phyloP scores from a whole-genome alignment of 2,888 invertebrate genomes.

The Trissonchulus latispiculum region DNA sequence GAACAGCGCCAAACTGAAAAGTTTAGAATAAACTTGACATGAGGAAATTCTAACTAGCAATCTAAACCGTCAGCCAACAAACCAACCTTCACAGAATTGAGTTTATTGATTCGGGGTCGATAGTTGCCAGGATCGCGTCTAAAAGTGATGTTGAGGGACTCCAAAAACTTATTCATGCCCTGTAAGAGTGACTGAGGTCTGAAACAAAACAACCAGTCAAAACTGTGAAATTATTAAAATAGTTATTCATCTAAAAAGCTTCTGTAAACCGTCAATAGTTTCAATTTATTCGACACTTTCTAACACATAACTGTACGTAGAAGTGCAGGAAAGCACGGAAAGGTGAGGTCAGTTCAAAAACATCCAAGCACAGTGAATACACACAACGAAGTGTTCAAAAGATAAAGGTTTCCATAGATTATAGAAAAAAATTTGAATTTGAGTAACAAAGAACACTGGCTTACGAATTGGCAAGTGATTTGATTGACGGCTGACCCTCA shows the following conservation, averaged over 20 bases:
- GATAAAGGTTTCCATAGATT: too few species aligned
- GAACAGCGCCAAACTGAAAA: too few species aligned
- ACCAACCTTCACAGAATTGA: constrained; percentile 77
- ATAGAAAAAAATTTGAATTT: too few species aligned
- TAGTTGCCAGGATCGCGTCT: constrained; percentile 97
- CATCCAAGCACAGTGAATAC: too few species aligned
- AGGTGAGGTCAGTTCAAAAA: too few species aligned
- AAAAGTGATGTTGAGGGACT: constrained; percentile 91
- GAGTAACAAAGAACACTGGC: too few species aligned
- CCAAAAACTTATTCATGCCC: constrained; percentile 96
- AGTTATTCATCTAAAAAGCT: not conserved
- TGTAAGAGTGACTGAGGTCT: constrained; percentile 73
- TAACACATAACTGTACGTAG: not conserved
- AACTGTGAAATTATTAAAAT: not conserved
- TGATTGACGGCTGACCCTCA: constrained; percentile 80
- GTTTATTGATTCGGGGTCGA: constrained; percentile 93
- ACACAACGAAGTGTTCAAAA: too few species aligned
- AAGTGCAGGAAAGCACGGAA: too few species aligned
- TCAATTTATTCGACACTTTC: constrained; percentile 3
- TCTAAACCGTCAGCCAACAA: too few species aligned
- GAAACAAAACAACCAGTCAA: constrained; percentile 27
- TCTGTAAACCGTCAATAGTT: constrained; percentile 8
- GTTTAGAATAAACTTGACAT: too few species aligned
- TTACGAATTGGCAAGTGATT: constrained; percentile 70
- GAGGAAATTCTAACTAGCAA: too few species aligned